Conservation (phyloP, 2,888 invertebrate genomes). For the Lasioglossum figueresi region DNA sequence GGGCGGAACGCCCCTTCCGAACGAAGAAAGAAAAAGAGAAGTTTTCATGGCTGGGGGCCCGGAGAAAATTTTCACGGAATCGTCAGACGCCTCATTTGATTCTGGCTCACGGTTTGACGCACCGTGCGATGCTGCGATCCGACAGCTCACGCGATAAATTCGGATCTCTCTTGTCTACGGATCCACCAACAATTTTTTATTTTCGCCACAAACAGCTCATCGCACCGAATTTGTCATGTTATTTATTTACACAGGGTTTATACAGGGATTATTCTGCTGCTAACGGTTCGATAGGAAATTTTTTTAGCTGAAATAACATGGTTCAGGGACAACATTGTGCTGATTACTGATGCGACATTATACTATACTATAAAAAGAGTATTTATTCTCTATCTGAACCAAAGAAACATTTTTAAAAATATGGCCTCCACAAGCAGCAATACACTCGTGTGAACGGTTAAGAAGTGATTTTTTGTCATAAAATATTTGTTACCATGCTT, state of each 20-base stretch:
- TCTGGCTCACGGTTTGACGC: conserved; percentile 68
- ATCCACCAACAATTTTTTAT: conserved; percentile 36
- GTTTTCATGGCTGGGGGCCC: conserved; percentile 59
- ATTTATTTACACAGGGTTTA: neutral
- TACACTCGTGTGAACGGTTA: too few relatives aligned
- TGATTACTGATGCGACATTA: too few relatives aligned
- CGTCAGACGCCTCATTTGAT: conserved; percentile 80
- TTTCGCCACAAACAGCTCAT: conserved; percentile 32
- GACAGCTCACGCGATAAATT: conserved; percentile 66
- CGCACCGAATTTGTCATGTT: neutral
- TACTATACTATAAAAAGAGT: too few relatives aligned
- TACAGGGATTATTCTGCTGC: too few relatives aligned
- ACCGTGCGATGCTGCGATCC: conserved; percentile 49
- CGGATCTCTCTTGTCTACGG: conserved; percentile 40
- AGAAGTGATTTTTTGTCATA: too few relatives aligned
- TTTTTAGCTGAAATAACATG: neutral
- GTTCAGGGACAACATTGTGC: neutral
- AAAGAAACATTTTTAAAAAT: too few relatives aligned
- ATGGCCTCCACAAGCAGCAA: too few relatives aligned
- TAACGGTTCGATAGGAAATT: neutral
- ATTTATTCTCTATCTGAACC: too few relatives aligned
- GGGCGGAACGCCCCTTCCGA: conserved; percentile 57
- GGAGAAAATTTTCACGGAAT: conserved; percentile 74
- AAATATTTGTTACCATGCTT: too few relatives aligned
- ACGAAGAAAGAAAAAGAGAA: conserved; percentile 41